Evolutionary conservation across 2,888 invertebrate species (phyloP).

Genomic region (Stenichneumon culpator): DNA sequence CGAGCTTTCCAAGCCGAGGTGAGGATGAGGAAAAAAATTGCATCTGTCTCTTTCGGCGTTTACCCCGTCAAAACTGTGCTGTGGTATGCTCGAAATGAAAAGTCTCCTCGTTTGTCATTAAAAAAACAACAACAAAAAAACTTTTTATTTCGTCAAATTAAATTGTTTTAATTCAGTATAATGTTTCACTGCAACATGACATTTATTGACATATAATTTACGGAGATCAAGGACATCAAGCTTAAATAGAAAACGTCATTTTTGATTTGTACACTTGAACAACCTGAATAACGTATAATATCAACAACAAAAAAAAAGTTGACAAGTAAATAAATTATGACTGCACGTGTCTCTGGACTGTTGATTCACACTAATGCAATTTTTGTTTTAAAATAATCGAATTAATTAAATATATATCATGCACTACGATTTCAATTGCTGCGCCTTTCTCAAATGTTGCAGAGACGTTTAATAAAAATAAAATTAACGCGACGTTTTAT

Average conservation of each 20-base stretch:
- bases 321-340: slow-evolving; percentile 48
- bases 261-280: slow-evolving; percentile 39
- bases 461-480: slow-evolving; percentile 43
- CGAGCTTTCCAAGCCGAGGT: neutral
- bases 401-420: slow-evolving; percentile 19
- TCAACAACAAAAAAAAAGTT: neutral
- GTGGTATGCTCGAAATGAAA: neutral
- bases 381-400: neutral
- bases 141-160: neutral
- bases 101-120: neutral
- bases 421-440: neutral
- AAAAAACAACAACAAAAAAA: neutral
- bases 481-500: slow-evolving; percentile 51
- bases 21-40: neutral
- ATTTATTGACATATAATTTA: slow-evolving; percentile 55
- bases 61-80: neutral
- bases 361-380: slow-evolving; percentile 8
- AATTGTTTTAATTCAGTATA: no score
- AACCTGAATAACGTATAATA: slow-evolving; percentile 32
- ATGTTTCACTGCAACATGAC: slow-evolving; percentile 49
- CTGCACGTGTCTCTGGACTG: slow-evolving; percentile 25
- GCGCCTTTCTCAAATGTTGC: slow-evolving; percentile 41
- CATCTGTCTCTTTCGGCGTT: neutral
- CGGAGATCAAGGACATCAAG: slow-evolving; percentile 7
- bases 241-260: slow-evolving; percentile 41